Percentiles rank a stretch among this genome's conserved stretches.
Evolutionary conservation across 2,113 vertebrate species (phyloP).

Genomic region (Proterorhinus semilunaris): DNA sequence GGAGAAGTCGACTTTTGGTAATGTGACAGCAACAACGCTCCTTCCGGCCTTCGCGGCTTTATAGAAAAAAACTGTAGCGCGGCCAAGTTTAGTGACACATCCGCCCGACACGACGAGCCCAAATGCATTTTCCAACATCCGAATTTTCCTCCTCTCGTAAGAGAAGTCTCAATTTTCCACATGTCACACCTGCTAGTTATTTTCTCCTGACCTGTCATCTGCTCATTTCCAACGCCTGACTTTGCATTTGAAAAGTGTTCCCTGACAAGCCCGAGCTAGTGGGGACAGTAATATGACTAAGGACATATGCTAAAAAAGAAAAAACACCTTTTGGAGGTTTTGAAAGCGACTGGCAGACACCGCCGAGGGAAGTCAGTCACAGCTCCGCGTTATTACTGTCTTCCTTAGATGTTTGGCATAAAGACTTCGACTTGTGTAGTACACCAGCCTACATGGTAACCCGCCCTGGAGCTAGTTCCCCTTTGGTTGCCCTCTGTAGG

Average conservation of each 20-base stretch:
- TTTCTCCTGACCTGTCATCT: conserved; percentile 20
- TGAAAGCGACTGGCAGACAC: not conserved
- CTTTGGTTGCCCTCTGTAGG: no score
- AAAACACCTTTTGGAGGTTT: not conserved
- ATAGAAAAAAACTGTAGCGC: conserved; percentile 27
- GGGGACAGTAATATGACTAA: conserved; percentile 7
- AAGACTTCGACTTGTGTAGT: no score
- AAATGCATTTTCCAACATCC: conserved; percentile 24
- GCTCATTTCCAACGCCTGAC: not conserved
- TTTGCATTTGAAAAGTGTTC: not conserved
- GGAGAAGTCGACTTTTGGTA: conserved; percentile 35
- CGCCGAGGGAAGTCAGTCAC: not conserved
- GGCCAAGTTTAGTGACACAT: conserved; percentile 39
- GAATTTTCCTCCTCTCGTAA: conserved; percentile 8
- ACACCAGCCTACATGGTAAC: no score
- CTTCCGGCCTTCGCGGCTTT: conserved; percentile 34
- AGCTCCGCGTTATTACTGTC: not conserved
- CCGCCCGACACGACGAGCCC: conserved; percentile 10
- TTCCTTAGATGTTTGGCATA: no score
- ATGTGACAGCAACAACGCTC: conserved; percentile 19
- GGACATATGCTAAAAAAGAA: not conserved
- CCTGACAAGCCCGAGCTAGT: not conserved
- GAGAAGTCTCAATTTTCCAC: conserved; percentile 47
- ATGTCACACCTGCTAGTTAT: conserved; percentile 45
- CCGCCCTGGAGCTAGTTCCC: no score